These are phyloP conservation scores for Pholis gunnellus DNA, from an alignment of 2,113 vertebrate genomes.

Conservation along the genomic window DNA sequence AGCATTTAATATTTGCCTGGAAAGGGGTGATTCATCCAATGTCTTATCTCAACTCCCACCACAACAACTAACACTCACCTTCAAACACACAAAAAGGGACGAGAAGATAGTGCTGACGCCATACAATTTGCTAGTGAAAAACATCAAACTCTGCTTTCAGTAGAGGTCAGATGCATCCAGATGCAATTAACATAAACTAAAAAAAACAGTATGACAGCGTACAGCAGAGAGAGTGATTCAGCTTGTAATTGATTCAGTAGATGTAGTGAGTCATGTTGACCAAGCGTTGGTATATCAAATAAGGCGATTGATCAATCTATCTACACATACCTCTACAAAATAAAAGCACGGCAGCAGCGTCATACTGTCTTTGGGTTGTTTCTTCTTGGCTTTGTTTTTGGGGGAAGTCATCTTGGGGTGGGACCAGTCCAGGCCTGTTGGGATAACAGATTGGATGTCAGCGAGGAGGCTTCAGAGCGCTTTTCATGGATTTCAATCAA, in stretches of 20 bases:
- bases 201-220: not conserved
- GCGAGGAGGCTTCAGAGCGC: not conserved
- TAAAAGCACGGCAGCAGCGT: constrained; percentile 94
- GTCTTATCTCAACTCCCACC: constrained; percentile 2
- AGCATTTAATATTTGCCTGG: constrained; percentile 36
- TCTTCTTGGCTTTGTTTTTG: constrained; percentile 87
- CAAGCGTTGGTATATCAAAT: not conserved
- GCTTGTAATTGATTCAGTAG: not conserved
- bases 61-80: constrained; percentile 8
- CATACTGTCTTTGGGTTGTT: constrained; percentile 91
- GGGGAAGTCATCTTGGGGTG: constrained; percentile 79
- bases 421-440: constrained; percentile 76
- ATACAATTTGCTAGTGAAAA: constrained; percentile 11
- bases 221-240: constrained; percentile 28
- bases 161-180: constrained; percentile 1
- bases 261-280: constrained; percentile 30
- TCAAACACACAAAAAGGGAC: not conserved
- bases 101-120: constrained; percentile 3
- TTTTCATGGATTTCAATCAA: not conserved
- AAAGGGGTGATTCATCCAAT: constrained; percentile 19
- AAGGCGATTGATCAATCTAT: constrained; percentile 10
- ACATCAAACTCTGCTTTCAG: not conserved
- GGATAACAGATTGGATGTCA: constrained; percentile 23
- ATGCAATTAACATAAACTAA: constrained; percentile 9
- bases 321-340: constrained; percentile 87